Evolutionary conservation across 2,888 invertebrate genomes (phyloP).

Genomic region (Leistus spinibarbis): DNA sequence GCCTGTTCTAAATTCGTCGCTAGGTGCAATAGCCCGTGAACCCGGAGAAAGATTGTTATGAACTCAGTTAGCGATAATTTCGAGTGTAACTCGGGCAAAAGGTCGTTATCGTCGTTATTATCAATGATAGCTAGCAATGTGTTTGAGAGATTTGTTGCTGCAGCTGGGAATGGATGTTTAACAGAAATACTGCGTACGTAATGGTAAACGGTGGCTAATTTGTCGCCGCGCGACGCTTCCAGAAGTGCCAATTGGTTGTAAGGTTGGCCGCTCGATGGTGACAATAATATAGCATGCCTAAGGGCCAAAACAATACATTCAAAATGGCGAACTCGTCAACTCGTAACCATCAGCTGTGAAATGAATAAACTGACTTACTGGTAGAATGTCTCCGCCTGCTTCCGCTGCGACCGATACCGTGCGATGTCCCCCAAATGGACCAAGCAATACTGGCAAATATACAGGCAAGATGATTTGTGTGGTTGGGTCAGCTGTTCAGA

Average conservation of each 20-base stretch:
- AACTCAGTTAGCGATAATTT: constrained; percentile 67
- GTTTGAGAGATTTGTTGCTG: constrained; percentile 78
- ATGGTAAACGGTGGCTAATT: constrained; percentile 83
- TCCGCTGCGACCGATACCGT: constrained; percentile 79
- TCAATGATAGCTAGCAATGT: constrained; percentile 67
- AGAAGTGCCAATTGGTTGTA: constrained; percentile 88
- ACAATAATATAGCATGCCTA: constrained; percentile 75
- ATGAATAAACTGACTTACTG: constrained; percentile 56
- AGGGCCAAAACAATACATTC: constrained; percentile 32
- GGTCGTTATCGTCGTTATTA: constrained; percentile 55
- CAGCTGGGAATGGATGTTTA: constrained; percentile 84
- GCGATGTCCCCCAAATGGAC: constrained; percentile 89
- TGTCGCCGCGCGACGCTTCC: constrained; percentile 80
- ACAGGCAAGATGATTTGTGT: constrained; percentile 75
- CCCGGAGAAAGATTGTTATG: constrained; percentile 65
- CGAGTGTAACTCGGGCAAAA: constrained; percentile 60
- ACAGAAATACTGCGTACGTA: constrained; percentile 84
- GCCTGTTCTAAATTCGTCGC: constrained; percentile 66
- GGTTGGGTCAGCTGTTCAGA: constrained; percentile 55
- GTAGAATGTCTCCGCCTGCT: constrained; percentile 85
- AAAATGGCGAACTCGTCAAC: neutral
- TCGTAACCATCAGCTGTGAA: neutral
- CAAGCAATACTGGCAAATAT: constrained; percentile 87
- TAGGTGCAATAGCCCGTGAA: constrained; percentile 65
- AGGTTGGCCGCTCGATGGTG: constrained; percentile 82